Conservation (phyloP, 2,888 invertebrate species). For the Catocala fraxini region DNA sequence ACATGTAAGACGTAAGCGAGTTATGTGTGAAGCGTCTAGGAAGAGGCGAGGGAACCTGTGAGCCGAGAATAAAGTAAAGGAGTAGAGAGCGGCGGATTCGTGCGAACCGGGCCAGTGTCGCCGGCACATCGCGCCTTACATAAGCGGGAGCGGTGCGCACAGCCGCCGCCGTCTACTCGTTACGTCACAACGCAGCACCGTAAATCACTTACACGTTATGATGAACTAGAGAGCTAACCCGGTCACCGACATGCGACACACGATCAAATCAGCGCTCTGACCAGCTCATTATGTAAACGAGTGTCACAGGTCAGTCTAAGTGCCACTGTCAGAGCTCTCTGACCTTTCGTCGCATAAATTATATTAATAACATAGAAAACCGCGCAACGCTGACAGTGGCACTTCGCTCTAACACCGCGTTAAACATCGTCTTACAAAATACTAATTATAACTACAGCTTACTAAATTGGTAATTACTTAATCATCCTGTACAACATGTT, state of each 20-base stretch:
- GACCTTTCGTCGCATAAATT: background rate
- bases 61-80: background rate
- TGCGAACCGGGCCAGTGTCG: slow-evolving; percentile 30
- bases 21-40: slow-evolving; percentile 1
- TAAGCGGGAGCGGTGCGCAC: slow-evolving; percentile 18
- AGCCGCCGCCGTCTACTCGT: slow-evolving; percentile 5
- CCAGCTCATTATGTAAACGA: background rate
- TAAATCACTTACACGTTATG: slow-evolving; percentile 10
- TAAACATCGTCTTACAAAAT: slow-evolving; percentile 6
- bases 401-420: slow-evolving; percentile 3
- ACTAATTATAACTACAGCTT: background rate
- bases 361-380: background rate
- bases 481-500: background rate
- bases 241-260: slow-evolving; percentile 20
- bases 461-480: slow-evolving; percentile 5
- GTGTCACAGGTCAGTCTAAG: slow-evolving; percentile 1
- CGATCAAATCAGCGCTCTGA: background rate
- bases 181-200: slow-evolving; percentile 23
- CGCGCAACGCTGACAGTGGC: slow-evolving; percentile 10
- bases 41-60: background rate
- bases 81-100: slow-evolving; percentile 4
- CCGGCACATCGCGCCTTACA: slow-evolving; percentile 18
- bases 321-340: background rate
- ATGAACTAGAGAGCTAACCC: slow-evolving; percentile 17
- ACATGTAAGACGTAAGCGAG: slow-evolving; percentile 1